Percentiles rank a stretch among this genome's conserved stretches.
phyloP scores from a whole-genome alignment of 2,888 invertebrate species.

The Oegoconia quadripuncta region DNA sequence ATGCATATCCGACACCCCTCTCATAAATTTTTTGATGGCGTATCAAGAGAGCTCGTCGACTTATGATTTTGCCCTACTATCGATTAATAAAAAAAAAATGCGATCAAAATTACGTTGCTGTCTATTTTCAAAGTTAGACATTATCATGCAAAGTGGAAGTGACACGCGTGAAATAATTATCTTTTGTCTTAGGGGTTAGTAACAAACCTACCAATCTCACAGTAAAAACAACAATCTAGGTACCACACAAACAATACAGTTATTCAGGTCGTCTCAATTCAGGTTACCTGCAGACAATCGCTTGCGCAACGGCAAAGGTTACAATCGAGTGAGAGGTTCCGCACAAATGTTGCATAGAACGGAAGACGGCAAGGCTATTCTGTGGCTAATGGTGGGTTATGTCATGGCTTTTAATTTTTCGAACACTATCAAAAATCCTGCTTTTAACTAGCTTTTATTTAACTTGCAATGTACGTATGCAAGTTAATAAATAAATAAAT shows the following conservation, averaged over 20 bases:
- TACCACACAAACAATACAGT: not conserved
- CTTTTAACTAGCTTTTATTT: too few relatives aligned
- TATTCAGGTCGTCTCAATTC: constrained; percentile 3
- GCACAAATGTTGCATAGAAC: constrained; percentile 6
- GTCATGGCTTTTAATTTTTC: not conserved
- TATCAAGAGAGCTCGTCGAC: not conserved
- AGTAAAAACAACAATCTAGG: not conserved
- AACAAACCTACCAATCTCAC: not conserved
- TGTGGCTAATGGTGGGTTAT: constrained; percentile 5
- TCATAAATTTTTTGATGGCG: too few relatives aligned
- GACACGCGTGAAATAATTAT: too few relatives aligned
- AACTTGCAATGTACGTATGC: too few relatives aligned
- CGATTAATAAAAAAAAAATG: too few relatives aligned
- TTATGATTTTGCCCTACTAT: not conserved
- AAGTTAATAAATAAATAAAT: too few relatives aligned
- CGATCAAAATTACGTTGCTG: too few relatives aligned
- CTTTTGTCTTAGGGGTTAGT: too few relatives aligned
- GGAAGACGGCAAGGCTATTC: constrained; percentile 12
- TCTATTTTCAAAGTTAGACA: too few relatives aligned
- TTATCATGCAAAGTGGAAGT: too few relatives aligned
- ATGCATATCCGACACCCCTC: too few relatives aligned
- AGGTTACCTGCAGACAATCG: not conserved
- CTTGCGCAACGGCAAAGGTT: constrained; percentile 9
- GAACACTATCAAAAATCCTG: not conserved
- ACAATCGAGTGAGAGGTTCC: constrained; percentile 14